Evolutionary conservation across 2,797 vertebrate species (phyloP), one percentile per base, ranked within the genome.

Genomic region (Lycodopsis pacificus): DNA sequence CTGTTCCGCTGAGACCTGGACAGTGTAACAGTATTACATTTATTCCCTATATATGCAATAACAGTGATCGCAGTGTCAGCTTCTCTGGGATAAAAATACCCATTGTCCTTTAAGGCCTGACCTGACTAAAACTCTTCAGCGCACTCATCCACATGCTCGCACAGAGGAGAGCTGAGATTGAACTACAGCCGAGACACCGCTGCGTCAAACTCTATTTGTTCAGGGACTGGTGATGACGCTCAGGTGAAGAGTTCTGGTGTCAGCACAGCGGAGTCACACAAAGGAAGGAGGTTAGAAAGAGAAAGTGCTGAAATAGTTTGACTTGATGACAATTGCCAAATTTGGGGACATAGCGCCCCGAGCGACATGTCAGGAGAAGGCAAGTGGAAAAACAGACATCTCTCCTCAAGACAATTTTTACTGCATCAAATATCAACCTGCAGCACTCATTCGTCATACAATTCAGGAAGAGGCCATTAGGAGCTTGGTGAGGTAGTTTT

Each of bases 181-280:
- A 87, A 79, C 69, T 69, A 56, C 69, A 80, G 83, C 84, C 84
- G 81, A 86, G 82, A 68, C 78, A 9, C 67, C 56, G 30, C 54
- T 58, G 64, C 82, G 89, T 89, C 86, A 91, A 82, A 71, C 71
- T 73, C 65, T 36, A 77, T 90, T 88, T 87, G 81, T 63, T 76
- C 46, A 65, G 65, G 79, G 82, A 82, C 42, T 65, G 36, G 69
- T 73, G 83, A 81, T 58, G 79, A 80, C 48, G 85, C 57, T 53
- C 81, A 73, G 71, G 77, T 90, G 79, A 82, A 75, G 62, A 20
- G 71, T 62, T 86, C 53, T 38, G 22, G 51, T 77, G 76, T 79
- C 44, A 86, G 34, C 73, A 44, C 87, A 62, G 71, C 74, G 69
- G 44, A 77, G 75, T 42, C 20, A 2, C 15, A 68, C 30, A 19